A percentile compares a stretch with the other conserved stretches of the same genome.
phyloP scores from a whole-genome alignment of 1,140 invertebrate genomes.

The Drosophila repletoides region DNA sequence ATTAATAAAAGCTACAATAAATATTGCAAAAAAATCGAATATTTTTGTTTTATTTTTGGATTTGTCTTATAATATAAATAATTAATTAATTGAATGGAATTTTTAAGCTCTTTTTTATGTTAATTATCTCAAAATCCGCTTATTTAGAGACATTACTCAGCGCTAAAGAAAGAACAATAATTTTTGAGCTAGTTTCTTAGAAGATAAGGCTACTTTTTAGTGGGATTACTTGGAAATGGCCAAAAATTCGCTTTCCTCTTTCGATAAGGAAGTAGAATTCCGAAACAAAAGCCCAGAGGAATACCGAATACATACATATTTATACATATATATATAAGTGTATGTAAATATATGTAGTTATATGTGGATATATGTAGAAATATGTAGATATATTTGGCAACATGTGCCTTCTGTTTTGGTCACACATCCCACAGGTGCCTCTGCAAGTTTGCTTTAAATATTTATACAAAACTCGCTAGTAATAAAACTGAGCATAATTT shows the following conservation, averaged over 20 bases:
- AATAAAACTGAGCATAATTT: conserved; percentile 76
- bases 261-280: too few species aligned
- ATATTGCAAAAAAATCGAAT: neutral
- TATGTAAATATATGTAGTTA: too few species aligned
- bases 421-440: conserved; percentile 61
- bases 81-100: too few species aligned
- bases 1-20: neutral
- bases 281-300: too few species aligned
- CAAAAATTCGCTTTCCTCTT: neutral
- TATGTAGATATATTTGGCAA: conserved; percentile 2
- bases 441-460: conserved; percentile 60
- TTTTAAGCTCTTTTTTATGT: too few species aligned
- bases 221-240: too few species aligned
- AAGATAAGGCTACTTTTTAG: too few species aligned
- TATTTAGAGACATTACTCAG: too few species aligned
- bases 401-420: conserved; percentile 24
- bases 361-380: neutral
- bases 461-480: conserved; percentile 47
- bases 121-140: too few species aligned
- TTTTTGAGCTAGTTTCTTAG: too few species aligned
- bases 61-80: too few species aligned
- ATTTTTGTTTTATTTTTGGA: neutral
- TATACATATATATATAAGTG: neutral
- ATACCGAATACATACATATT: neutral
- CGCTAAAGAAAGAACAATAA: too few species aligned